A percentile compares a stretch with the other conserved stretches of the same genome.
These are phyloP conservation scores for Carassius auratus DNA, from an alignment of 2,113 vertebrate species.

Conservation along the genomic window DNA sequence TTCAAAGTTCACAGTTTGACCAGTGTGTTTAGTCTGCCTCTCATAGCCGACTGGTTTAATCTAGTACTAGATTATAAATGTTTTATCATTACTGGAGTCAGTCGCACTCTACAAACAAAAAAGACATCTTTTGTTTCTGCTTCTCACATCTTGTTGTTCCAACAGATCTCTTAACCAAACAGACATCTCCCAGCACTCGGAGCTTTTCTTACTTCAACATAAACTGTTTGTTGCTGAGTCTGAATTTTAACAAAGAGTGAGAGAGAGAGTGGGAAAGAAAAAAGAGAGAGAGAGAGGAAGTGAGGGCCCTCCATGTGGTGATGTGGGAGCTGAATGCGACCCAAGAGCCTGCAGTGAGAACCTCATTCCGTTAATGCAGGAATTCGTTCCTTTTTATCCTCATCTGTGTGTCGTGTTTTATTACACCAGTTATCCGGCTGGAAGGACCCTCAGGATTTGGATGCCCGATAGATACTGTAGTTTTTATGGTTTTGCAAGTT, in stretches of 20 bases:
- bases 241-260: slow-evolving; percentile 1
- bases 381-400: slow-evolving; percentile 71
- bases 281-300: slow-evolving; percentile 58
- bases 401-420: slow-evolving; percentile 61
- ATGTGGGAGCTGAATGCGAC: slow-evolving; percentile 63
- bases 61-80: slow-evolving; percentile 1
- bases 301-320: slow-evolving; percentile 68
- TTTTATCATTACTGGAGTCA: slow-evolving; percentile 9
- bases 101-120: slow-evolving; percentile 25
- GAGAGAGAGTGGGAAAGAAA: slow-evolving; percentile 31
- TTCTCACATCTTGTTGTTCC: slow-evolving; percentile 27
- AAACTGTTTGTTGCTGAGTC: slow-evolving; percentile 23
- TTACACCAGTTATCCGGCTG: slow-evolving; percentile 63
- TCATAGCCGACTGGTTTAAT: slow-evolving; percentile 3
- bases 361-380: slow-evolving; percentile 75
- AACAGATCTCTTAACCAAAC: slow-evolving; percentile 47
- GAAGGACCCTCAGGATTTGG: slow-evolving; percentile 68
- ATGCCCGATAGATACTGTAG: slow-evolving; percentile 53
- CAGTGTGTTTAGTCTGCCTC: background rate
- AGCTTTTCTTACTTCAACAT: slow-evolving; percentile 29
- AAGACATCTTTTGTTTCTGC: slow-evolving; percentile 25
- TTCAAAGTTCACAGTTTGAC: slow-evolving; percentile 3
- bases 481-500: slow-evolving; percentile 65
- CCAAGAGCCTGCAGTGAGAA: slow-evolving; percentile 66
- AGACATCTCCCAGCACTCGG: slow-evolving; percentile 16